Conservation (phyloP, 1,140 invertebrate genomes). For the Diprion similis region DNA sequence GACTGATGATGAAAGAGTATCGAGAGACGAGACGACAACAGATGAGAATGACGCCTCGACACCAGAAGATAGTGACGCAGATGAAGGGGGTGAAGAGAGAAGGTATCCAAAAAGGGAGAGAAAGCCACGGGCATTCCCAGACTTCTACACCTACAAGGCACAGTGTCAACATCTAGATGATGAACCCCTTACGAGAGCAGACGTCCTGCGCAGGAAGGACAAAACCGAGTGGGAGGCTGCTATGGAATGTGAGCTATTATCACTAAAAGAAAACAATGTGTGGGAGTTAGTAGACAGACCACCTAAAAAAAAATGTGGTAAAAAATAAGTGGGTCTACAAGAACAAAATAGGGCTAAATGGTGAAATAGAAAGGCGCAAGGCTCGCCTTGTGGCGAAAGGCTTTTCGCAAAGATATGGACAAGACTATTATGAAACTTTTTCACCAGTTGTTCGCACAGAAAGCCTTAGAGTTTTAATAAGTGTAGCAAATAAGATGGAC, state of each 20-base stretch:
- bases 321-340: constrained; percentile 39
- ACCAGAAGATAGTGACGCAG: too few species aligned
- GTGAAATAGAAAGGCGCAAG: constrained; percentile 19
- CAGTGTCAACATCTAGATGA: too few species aligned
- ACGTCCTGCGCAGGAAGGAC: constrained; percentile 31
- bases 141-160: too few species aligned
- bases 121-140: too few species aligned
- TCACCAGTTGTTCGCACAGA: constrained; percentile 22
- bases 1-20: too few species aligned
- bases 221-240: constrained; percentile 35
- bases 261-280: constrained; percentile 34
- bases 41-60: too few species aligned
- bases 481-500: constrained; percentile 6
- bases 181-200: constrained; percentile 30
- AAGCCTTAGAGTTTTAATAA: constrained; percentile 8
- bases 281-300: constrained; percentile 43
- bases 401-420: constrained; percentile 22
- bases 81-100: too few species aligned
- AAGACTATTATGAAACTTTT: constrained; percentile 31
- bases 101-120: too few species aligned
- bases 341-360: constrained; percentile 20
- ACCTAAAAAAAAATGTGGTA: constrained; percentile 33
- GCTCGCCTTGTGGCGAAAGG: constrained; percentile 33
- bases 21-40: too few species aligned
- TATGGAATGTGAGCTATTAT: constrained; percentile 36